phyloP scores from a whole-genome alignment of 2,888 invertebrate genomes.

The Trilocha varians region DNA sequence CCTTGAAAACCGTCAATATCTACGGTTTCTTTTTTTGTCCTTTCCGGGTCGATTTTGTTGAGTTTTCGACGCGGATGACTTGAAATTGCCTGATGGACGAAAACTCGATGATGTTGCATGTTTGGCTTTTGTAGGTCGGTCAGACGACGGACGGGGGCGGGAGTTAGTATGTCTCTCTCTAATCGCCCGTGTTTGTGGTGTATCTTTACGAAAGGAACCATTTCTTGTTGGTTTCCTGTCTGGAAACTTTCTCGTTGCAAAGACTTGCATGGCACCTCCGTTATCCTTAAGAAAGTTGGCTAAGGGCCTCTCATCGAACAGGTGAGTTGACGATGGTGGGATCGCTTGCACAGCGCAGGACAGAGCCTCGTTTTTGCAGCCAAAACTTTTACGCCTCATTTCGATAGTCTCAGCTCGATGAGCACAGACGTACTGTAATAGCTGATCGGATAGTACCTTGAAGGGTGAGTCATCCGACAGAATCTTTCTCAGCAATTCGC shows the following conservation, averaged over 20 bases:
- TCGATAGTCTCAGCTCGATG: conserved; percentile 9
- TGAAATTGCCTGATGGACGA: no score
- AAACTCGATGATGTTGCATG: no score
- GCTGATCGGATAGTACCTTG: conserved; percentile 5
- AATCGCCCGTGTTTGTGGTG: no score
- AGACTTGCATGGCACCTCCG: no score
- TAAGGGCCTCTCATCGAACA: neutral
- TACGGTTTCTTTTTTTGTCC: neutral
- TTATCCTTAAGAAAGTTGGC: no score
- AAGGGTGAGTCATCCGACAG: conserved; percentile 4
- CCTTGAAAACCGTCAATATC: neutral
- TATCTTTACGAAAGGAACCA: no score
- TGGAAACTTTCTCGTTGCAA: no score
- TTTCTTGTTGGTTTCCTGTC: no score
- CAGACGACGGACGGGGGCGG: no score
- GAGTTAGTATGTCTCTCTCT: no score
- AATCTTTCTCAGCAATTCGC: conserved; percentile 5
- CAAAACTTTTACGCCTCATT: conserved; percentile 1
- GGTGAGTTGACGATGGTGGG: neutral
- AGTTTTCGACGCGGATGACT: neutral
- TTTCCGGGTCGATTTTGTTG: neutral
- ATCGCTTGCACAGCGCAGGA: neutral
- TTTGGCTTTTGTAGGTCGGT: no score
- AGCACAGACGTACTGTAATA: conserved; percentile 10
- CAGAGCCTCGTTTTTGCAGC: conserved; percentile 1